Base-by-base conservation (phyloP, 2,888 invertebrate species). In the Prenolepis imparis region DNA sequence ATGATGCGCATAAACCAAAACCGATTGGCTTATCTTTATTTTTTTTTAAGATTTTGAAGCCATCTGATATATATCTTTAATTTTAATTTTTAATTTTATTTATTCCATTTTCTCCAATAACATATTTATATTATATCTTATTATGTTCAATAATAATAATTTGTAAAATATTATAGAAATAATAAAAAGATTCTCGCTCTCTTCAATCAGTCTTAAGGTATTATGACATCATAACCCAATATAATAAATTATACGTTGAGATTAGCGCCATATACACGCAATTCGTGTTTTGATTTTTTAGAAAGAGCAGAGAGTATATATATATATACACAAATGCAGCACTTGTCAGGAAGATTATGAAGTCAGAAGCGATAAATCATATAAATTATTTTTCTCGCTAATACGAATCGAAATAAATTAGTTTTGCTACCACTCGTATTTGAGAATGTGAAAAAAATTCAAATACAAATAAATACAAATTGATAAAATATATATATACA, bases 161-260 rank as follows among this genome's bases (percentile, higher is more conserved):
- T 55, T 21, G 11, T 55, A 52, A 72, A 72, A 59, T n/a, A 57
- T 18, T 57, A 32, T 18, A 72, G 3, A 36, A 64, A 64, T 64
- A 61, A 61, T 28, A 61, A n/a, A 72, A 72, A 57, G n/a, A 21
- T 74, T 74, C 61, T 61, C 44, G 73, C 73, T 74, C 73, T 61
- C 61, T 74, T 74, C 73, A n/a, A 59, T 41, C 41, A 12, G 21
- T 74, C 61, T 61, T 61, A 74, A 32, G 41, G 59, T 59, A 59
- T 55, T 72, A 57, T 32, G 44, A 61, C 44, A n/a, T 61, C 41
- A n/a, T 44, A 73, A 70, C 52, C 21, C 41, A 59, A 70, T 52
- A 21, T 55, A 70, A 52, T 41, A 72, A 18, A 15, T 24, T 41
- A 59, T 24, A 73, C 24, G n/a, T 73, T 61, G 12, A 15, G 41